Evolutionary conservation across 2,888 invertebrate species (phyloP), one percentile per base, ranked within the genome.

Genomic region (Lochmaea crataegi): DNA sequence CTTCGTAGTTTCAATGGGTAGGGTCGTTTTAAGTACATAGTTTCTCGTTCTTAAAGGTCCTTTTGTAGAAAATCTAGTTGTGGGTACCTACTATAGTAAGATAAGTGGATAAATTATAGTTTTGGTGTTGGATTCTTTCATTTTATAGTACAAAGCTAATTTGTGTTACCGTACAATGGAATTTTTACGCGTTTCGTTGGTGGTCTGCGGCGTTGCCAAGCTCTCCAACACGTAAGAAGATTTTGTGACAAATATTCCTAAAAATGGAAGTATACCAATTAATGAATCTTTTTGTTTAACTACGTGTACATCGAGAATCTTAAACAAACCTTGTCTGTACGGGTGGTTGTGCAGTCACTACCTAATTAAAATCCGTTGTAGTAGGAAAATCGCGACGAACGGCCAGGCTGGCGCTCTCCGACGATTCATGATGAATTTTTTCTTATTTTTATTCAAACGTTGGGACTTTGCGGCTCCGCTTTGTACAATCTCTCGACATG

Each of bases 331-430:
- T 22, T 9, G 32, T 38, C 32, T 38, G 14, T 12, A 45, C 45
- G 1, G 2, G 14, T 5, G 61, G 61, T 63, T 41, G 45, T 4
- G 42, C 42, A 63, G 61, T 42, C 61, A 63, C 61, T 38, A 12
- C 42, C 42, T 42, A 63, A 63, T 63, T 63, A 63, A 63, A 63
- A 63, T 42, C 42, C 16, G 16, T n/a, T n/a, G n/a, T 4, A 42
- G 11, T 42, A 42, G 61, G 61, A 63, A 63, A 63, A 63, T 63
- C 18, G 61, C 61, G 41, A 63, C 60, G n/a, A 48, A n/a, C 48
- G 48, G 48, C 16, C 53, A 53, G 53, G 53, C 16, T 16, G 53
- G 53, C 53, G 53, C 9, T 45, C 14, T 2, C 11, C 42, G 41
- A 63, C 61, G 61, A 38, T 41, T 63, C 60, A 32, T 60, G 60